phyloP scores from a whole-genome alignment of 2,797 vertebrate species.

The Ctenopoma kingsleyae region DNA sequence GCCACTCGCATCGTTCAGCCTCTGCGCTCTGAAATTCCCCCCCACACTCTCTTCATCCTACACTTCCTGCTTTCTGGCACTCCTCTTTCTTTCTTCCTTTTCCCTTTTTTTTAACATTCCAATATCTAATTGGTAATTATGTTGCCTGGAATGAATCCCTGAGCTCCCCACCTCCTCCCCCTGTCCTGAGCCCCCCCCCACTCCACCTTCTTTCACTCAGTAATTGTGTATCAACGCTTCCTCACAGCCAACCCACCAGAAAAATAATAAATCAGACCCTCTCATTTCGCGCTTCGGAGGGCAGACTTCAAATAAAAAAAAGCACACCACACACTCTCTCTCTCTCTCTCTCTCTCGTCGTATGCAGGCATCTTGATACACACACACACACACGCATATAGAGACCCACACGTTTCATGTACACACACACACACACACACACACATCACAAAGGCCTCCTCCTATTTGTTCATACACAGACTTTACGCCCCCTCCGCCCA shows the following conservation, averaged over 20 bases:
- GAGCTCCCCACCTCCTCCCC: constrained; percentile 59
- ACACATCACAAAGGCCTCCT: constrained; percentile 65
- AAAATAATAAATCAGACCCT: constrained; percentile 91
- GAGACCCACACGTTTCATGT: background rate
- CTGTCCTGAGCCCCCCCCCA: constrained; percentile 22
- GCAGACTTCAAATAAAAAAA: constrained; percentile 88
- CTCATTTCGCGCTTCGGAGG: constrained; percentile 90
- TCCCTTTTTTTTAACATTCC: constrained; percentile 83
- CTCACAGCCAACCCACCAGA: constrained; percentile 86
- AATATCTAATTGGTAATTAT: constrained; percentile 91
- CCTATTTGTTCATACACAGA: constrained; percentile 62
- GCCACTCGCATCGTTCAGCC: constrained; percentile 48
- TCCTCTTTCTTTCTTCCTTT: constrained; percentile 15
- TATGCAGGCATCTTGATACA: constrained; percentile 46
- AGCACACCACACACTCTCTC: constrained; percentile 61
- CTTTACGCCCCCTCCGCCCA: constrained; percentile 63
- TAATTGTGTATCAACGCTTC: constrained; percentile 89
- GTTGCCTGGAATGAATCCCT: constrained; percentile 85
- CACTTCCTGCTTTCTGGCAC: constrained; percentile 68
- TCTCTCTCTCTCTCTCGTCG: constrained; percentile 19
- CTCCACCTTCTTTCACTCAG: constrained; percentile 66
- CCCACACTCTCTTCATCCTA: constrained; percentile 32
- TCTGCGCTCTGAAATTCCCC: constrained; percentile 54
- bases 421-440: constrained; percentile 41
- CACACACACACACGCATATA: constrained; percentile 41